Evolutionary conservation across 2,797 vertebrate species (phyloP).

Genomic region (Sebastes ruberrimus): DNA sequence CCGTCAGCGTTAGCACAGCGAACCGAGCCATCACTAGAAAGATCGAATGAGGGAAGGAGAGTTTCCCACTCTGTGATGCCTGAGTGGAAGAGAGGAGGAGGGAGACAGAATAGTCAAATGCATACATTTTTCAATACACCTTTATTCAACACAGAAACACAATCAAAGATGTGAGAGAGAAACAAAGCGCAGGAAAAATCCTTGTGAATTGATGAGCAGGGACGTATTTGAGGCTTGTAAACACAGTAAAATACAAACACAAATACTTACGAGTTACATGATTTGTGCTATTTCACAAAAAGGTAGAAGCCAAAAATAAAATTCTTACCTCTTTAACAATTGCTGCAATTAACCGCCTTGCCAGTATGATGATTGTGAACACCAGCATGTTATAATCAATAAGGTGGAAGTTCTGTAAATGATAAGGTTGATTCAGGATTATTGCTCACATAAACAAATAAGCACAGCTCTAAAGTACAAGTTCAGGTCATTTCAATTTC

Average conservation of each 20-base stretch:
- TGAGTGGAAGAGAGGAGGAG: conserved; percentile 53
- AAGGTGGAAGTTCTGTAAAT: conserved; percentile 94
- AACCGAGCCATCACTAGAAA: conserved; percentile 95
- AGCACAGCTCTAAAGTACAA: not conserved
- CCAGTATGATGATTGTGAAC: conserved; percentile 94
- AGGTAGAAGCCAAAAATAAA: not conserved
- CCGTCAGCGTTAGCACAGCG: conserved; percentile 93
- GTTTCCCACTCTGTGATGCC: conserved; percentile 95
- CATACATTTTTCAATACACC: not conserved
- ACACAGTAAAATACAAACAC: too few species aligned
- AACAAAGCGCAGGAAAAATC: not conserved
- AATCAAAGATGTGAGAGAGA: not conserved
- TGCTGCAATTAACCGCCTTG: conserved; percentile 93
- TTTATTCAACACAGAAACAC: not conserved
- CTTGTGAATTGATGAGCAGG: not conserved
- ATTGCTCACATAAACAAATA: not conserved
- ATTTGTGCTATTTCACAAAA: not conserved
- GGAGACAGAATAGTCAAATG: not conserved
- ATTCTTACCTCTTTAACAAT: conserved; percentile 95
- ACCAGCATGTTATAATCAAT: conserved; percentile 99
- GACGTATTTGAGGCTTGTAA: not conserved
- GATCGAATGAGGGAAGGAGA: conserved; percentile 93
- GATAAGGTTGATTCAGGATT: not conserved
- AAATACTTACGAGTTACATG: not conserved
- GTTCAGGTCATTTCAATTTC: too few species aligned